Evolutionary conservation across 2,113 vertebrate species (phyloP).

Genomic region (Nesogale talazaci): DNA sequence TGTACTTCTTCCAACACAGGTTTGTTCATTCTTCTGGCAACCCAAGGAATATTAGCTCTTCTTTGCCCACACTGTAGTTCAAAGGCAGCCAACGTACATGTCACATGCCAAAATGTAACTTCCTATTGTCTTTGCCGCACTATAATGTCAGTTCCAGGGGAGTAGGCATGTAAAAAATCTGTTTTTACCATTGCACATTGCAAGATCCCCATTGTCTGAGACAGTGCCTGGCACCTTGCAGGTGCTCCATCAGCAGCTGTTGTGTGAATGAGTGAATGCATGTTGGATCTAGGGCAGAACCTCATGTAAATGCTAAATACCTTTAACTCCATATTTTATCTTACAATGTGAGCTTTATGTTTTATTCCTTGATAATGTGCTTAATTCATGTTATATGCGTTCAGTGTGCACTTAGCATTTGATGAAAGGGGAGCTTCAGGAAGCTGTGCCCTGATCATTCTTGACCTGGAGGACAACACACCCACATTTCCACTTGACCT

Average conservation of each 20-base stretch:
- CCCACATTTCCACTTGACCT: fast-evolving
- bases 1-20: no score
- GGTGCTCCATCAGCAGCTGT: background rate
- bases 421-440: background rate
- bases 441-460: background rate
- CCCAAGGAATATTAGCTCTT: no score
- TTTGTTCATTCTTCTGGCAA: no score
- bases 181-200: background rate
- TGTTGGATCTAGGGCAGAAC: background rate
- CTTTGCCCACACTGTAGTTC: no score
- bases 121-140: background rate
- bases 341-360: background rate
- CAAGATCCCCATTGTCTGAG: background rate
- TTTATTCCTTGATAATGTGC: background rate
- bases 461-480: background rate
- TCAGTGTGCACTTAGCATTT: background rate
- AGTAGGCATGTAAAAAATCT: background rate
- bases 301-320: background rate
- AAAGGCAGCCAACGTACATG: background rate
- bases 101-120: background rate
- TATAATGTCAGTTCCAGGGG: background rate
- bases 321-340: background rate
- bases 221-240: background rate
- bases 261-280: background rate
- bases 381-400: background rate